A percentile compares a stretch with the other conserved stretches of the same genome.
phyloP scores from a whole-genome alignment of 2,797 vertebrate genomes.

The Lepilemur ruficaudatus region DNA sequence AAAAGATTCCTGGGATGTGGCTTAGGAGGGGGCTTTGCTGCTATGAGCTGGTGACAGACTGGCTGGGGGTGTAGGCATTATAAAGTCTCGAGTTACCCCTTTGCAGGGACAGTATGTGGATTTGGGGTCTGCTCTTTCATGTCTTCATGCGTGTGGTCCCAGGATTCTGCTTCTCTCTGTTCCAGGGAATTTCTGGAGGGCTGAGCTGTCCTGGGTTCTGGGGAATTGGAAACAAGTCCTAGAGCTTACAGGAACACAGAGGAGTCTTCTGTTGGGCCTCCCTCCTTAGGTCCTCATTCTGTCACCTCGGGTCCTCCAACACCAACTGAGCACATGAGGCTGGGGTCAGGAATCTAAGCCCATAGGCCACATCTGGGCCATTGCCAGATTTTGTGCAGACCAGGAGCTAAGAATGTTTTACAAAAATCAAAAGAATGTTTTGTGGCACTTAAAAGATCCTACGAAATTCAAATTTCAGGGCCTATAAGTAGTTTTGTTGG shows the following conservation, averaged over 20 bases:
- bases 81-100: not conserved
- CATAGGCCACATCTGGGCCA: not conserved
- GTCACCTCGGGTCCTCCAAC: too few relatives aligned
- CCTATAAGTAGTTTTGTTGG: rapidly evolving
- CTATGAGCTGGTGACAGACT: not conserved
- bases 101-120: too few relatives aligned
- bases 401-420: not conserved
- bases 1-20: not conserved
- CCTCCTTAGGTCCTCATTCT: too few relatives aligned
- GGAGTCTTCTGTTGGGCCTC: not conserved
- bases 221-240: not conserved
- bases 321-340: not conserved
- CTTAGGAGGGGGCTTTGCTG: not conserved
- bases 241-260: not conserved
- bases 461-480: not conserved
- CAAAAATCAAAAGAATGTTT: not conserved
- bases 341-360: not conserved
- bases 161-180: not conserved
- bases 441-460: not conserved
- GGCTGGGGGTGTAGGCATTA: not conserved
- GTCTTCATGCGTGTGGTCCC: not conserved
- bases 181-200: not conserved
- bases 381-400: not conserved
- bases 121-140: not conserved
- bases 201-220: not conserved